Evolutionary conservation across 1,140 invertebrate species (phyloP), one percentile per base, ranked within the genome.

Genomic region (Zophobas morio): DNA sequence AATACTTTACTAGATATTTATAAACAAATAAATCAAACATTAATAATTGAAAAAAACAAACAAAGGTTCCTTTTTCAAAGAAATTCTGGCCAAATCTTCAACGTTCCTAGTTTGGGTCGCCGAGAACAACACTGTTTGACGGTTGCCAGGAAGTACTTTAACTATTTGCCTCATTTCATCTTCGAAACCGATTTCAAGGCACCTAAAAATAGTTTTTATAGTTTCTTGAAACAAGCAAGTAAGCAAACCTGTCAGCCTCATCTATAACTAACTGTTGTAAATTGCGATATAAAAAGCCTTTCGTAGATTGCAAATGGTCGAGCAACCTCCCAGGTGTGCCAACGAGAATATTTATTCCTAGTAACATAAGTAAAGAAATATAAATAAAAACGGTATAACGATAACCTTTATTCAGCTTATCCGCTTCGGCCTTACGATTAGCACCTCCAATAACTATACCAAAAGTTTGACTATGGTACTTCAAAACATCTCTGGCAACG

Each of bases 51-150:
- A n/a, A n/a, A n/a, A n/a, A 60, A 99, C 94, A 88, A 98, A 98
- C 34, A 99, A 86, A 8, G 98, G 98, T 86, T 99, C 96, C 82
- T 97, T 96, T 86, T 99, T 99, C 1, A 99, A 87, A 1, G 98
- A 97, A 42, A 99, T 87, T 60, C 92, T 92, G 6, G 96, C 96
- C 6, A 99, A 88, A 80, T 96, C 93, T 87, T 99, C 94, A 0
- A 95, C 98, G 88, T 98, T 98, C 81, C 95, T 91, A 0, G 96
- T 97, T 83, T 98, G 95, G 33, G 99, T 99, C 0, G 99, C 99
- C 88, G 97, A 99, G 85, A 99, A 99, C 40, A 99, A 86, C 96
- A 99, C 98, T 0, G 98, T 99, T 89, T 99, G 98, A 77, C 99
- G 90, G 92, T 92, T 90, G 98, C 97, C 99, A 72, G 99, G 98